Evolutionary conservation across 1,140 invertebrate genomes (phyloP).

Genomic region (Caenorhabditis briggsae): DNA sequence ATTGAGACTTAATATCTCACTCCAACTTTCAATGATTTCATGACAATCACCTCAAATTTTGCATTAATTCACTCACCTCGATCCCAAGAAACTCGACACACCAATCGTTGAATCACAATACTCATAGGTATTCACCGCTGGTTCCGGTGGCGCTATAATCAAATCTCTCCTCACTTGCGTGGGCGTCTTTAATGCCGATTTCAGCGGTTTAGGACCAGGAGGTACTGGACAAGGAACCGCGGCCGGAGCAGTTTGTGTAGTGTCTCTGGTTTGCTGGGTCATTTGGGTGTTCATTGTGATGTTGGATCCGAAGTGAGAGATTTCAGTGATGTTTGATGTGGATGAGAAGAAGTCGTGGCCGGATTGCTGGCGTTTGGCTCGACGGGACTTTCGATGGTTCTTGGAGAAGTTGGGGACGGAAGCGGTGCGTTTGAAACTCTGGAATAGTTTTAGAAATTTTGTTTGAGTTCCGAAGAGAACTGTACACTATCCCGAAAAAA

Average conservation of each 20-base stretch:
- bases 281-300: constrained; percentile 37
- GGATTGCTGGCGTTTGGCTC: constrained; percentile 13
- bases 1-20: too few relatives aligned
- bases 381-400: constrained; percentile 50
- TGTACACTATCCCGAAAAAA: too few relatives aligned
- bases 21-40: too few relatives aligned
- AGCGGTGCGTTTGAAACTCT: constrained; percentile 74
- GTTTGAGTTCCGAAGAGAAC: not conserved
- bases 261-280: constrained; percentile 12
- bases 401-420: constrained; percentile 76
- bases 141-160: constrained; percentile 42
- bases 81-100: constrained; percentile 61
- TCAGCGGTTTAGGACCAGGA: constrained; percentile 46
- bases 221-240: constrained; percentile 35
- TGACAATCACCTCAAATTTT: not conserved
- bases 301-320: constrained; percentile 54
- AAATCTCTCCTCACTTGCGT: constrained; percentile 16
- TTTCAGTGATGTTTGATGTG: constrained; percentile 60
- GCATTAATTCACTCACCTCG: constrained; percentile 50
- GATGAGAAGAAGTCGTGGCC: constrained; percentile 60
- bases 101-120: constrained; percentile 61
- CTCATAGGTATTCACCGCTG: constrained; percentile 64
- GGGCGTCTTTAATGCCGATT: constrained; percentile 66
- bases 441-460: not conserved
- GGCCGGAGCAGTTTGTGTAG: constrained; percentile 29